Percentiles rank a stretch among this genome's conserved stretches.
Evolutionary conservation across 1,140 invertebrate species (phyloP).

Genomic region (Bradysia coprophila): DNA sequence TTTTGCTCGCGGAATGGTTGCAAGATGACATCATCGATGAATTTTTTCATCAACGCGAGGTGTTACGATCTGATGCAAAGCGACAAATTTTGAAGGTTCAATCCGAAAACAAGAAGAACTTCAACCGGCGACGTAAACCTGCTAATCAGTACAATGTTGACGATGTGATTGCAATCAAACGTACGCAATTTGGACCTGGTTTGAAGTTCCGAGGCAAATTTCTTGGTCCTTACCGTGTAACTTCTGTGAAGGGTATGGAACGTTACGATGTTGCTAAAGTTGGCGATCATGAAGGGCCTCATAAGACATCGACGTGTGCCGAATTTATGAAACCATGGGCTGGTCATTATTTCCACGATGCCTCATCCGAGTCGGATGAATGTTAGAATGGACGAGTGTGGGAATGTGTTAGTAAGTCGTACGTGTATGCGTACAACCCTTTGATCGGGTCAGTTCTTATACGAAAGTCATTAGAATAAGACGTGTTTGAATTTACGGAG

Average conservation of each 20-base stretch:
- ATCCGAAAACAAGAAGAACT: neutral
- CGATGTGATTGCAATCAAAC: constrained; percentile 13
- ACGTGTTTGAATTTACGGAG: too few relatives aligned
- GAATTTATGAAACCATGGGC: constrained; percentile 11
- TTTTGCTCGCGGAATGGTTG: constrained; percentile 8
- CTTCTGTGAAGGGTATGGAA: neutral
- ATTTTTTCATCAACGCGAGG: constrained; percentile 7
- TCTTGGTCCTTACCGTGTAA: constrained; percentile 7
- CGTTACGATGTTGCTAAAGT: neutral
- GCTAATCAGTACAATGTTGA: constrained; percentile 7
- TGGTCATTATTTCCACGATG: neutral
- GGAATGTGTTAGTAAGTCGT: neutral
- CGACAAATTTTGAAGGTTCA: constrained; percentile 3
- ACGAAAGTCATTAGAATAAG: too few relatives aligned
- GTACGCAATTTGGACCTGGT: constrained; percentile 11
- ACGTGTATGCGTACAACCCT: too few relatives aligned
- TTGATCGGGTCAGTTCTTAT: too few relatives aligned
- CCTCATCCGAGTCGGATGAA: neutral
- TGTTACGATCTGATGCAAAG: neutral
- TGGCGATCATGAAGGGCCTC: constrained; percentile 9
- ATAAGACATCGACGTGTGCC: constrained; percentile 10
- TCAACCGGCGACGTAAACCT: constrained; percentile 3
- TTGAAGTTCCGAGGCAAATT: constrained; percentile 9
- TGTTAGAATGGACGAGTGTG: neutral
- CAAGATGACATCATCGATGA: constrained; percentile 12